Conservation (phyloP, 1,140 invertebrate species). For the Lycorma delicatula region DNA sequence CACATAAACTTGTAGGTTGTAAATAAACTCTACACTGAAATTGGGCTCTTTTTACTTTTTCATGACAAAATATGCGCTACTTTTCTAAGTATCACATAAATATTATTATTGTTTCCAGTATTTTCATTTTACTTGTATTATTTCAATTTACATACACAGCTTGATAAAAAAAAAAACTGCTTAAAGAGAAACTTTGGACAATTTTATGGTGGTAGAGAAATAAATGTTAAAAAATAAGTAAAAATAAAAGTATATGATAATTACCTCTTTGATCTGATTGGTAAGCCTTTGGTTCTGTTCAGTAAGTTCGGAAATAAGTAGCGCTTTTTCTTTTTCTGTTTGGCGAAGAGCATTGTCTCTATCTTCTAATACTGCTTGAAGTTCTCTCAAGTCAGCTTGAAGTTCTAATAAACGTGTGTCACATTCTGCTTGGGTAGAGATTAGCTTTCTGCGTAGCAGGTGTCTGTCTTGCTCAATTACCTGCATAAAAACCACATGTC, state of each 20-base stretch:
- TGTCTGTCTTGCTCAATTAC: slow-evolving; percentile 90
- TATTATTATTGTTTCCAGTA: no score
- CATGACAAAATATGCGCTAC: no score
- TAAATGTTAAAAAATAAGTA: no score
- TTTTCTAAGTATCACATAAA: no score
- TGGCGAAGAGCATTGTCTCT: slow-evolving; percentile 54
- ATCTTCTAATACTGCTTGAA: slow-evolving; percentile 49
- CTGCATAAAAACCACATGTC: slow-evolving; percentile 54
- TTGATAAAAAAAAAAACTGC: not conserved
- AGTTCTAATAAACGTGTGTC: slow-evolving; percentile 79
- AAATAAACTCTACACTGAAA: no score
- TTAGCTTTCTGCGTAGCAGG: slow-evolving; percentile 69
- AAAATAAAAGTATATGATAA: not conserved
- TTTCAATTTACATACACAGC: no score
- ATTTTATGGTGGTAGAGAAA: not conserved
- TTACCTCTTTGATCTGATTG: slow-evolving; percentile 71
- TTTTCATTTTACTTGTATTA: no score
- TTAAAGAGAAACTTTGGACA: not conserved
- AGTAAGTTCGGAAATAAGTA: slow-evolving; percentile 73
- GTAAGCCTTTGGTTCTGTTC: slow-evolving; percentile 86
- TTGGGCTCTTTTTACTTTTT: no score
- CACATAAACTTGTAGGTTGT: no score
- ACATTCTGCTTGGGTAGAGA: slow-evolving; percentile 77
- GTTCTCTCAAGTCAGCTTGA: slow-evolving; percentile 73
- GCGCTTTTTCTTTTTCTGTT: slow-evolving; percentile 69